These are phyloP conservation scores for Hydrolagus affinis DNA, from an alignment of 2,113 vertebrate species.

Conservation along the genomic window DNA sequence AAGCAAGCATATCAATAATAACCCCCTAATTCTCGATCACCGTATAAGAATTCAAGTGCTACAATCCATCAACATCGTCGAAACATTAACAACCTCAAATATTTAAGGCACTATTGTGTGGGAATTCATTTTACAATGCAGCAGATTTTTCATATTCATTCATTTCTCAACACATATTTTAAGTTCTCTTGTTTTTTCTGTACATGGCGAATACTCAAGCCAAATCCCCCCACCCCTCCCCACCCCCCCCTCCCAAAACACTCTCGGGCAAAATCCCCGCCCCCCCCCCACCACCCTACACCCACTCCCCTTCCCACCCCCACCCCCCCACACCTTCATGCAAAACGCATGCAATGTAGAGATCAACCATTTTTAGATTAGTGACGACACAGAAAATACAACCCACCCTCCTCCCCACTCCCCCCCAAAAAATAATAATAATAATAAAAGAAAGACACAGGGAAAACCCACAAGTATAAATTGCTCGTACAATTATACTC, in stretches of 20 bases:
- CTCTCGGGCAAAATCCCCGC: no score
- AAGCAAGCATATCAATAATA: background rate
- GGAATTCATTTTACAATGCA: slow-evolving; percentile 94
- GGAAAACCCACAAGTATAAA: slow-evolving; percentile 69
- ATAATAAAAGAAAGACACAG: slow-evolving; percentile 46
- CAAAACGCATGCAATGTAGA: slow-evolving; percentile 99
- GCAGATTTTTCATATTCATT: slow-evolving; percentile 65
- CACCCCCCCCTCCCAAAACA: no score
- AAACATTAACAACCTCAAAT: slow-evolving; percentile 98
- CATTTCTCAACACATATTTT: no score
- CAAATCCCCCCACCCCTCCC: no score
- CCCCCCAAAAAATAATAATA: no score
- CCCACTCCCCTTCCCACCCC: no score
- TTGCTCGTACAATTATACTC: slow-evolving; percentile 74
- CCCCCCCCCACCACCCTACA: no score
- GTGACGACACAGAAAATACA: slow-evolving; percentile 86
- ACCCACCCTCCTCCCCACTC: no score
- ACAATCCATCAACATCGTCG: slow-evolving; percentile 93
- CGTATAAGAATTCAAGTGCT: slow-evolving; percentile 95
- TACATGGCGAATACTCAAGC: slow-evolving; percentile 63
- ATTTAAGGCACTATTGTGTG: slow-evolving; percentile 99
- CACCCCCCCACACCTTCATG: no score
- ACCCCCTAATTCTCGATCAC: slow-evolving; percentile 51
- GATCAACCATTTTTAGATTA: slow-evolving; percentile 75
- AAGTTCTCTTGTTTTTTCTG: no score